Conservation (phyloP, 2,888 invertebrate genomes). For the Machimus atricapillus region DNA sequence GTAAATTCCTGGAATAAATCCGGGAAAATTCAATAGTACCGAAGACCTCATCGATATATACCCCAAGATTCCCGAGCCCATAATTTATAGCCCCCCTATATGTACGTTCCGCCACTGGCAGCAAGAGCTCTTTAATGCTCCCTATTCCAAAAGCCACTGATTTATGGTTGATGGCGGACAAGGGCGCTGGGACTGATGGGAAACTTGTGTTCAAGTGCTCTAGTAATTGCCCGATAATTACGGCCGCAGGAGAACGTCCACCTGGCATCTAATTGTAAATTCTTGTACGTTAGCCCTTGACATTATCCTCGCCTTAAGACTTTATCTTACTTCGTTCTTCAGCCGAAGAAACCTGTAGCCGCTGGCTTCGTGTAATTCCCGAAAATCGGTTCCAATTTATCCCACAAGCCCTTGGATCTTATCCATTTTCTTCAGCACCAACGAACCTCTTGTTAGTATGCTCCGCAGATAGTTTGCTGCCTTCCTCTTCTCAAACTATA, state of each 20-base stretch:
- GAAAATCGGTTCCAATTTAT: not conserved
- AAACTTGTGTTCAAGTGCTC: constrained; percentile 17
- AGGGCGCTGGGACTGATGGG: not conserved
- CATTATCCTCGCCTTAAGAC: not conserved
- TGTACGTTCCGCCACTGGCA: constrained; percentile 27
- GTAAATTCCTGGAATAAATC: not conserved
- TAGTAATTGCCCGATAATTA: constrained; percentile 11
- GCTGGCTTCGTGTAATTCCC: not conserved
- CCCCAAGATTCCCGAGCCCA: constrained; percentile 25
- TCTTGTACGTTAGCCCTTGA: not conserved
- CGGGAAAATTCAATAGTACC: not conserved
- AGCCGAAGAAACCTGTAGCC: not conserved
- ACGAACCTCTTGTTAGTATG: not conserved
- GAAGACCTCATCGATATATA: not conserved
- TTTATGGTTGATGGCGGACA: constrained; percentile 31
- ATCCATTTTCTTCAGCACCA: not conserved
- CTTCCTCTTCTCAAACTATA: not conserved
- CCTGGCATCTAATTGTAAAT: not conserved
- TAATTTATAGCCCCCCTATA: constrained; percentile 45
- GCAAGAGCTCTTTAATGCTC: constrained; percentile 16
- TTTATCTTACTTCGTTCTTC: not conserved
- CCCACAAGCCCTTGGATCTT: no score
- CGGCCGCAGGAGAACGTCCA: not conserved
- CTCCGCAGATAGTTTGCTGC: not conserved
- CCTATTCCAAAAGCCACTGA: constrained; percentile 21